These are phyloP conservation scores for Xyrauchen texanus DNA, from an alignment of 2,113 vertebrate genomes.

Conservation along the genomic window DNA sequence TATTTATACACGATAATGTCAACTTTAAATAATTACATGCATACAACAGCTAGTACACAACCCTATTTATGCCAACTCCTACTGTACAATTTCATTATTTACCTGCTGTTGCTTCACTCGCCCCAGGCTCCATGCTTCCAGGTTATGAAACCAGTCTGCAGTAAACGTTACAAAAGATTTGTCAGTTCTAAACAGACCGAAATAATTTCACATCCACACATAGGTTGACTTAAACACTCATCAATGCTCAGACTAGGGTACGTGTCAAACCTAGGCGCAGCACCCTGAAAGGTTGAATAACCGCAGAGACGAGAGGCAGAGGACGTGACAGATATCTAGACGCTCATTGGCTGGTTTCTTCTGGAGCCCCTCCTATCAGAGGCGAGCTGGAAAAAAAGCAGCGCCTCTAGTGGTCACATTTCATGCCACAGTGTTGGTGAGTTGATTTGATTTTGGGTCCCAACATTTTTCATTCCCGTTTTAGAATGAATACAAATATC, in stretches of 20 bases:
- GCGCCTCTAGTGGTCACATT: constrained; percentile 19
- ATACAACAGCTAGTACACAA: not conserved
- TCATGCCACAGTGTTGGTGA: not conserved
- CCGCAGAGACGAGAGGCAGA: not conserved
- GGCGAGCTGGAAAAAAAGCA: not conserved
- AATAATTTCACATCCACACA: not conserved
- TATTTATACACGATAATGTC: no score
- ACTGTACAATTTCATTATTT: constrained; percentile 8
- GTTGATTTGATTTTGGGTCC: no score
- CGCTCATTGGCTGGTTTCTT: constrained; percentile 31
- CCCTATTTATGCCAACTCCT: not conserved
- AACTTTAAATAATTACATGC: no score
- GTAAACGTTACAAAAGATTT: not conserved
- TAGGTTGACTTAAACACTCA: no score
- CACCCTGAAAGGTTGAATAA: not conserved
- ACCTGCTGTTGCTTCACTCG: constrained; percentile 44
- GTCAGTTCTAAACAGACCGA: not conserved
- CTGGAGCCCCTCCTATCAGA: constrained; percentile 7
- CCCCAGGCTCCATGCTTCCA: constrained; percentile 47
- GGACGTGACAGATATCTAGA: not conserved
- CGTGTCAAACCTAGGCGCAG: constrained; percentile 45
- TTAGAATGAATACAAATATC: not conserved
- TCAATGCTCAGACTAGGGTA: not conserved
- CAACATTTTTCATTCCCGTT: not conserved
- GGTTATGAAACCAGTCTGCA: not conserved